Percentiles rank a stretch among this genome's conserved stretches.
Conservation (phyloP, 2,113 vertebrate genomes). For the Budorcas taxicolor region DNA sequence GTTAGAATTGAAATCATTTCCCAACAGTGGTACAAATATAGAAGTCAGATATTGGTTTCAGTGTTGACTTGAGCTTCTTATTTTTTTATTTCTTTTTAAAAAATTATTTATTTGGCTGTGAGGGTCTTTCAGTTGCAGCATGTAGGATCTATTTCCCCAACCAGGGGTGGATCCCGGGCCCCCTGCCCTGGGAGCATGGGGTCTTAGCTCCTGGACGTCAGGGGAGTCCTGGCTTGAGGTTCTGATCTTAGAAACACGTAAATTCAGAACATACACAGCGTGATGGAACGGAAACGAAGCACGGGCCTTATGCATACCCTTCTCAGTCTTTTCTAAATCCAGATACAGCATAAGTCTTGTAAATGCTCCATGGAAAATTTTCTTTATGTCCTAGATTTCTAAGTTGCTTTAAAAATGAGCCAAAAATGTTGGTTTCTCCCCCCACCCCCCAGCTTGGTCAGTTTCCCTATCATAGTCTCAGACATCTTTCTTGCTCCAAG, state of each 20-base stretch:
- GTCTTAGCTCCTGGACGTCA: neutral
- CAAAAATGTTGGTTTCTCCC: neutral
- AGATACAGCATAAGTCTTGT: neutral
- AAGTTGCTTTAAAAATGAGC: neutral
- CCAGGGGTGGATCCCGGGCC: neutral
- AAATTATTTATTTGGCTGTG: neutral
- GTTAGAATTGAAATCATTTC: neutral
- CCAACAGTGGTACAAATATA: neutral
- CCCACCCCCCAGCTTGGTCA: neutral
- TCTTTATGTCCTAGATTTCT: neutral
- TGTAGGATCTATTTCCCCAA: neutral
- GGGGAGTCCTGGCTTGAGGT: neutral
- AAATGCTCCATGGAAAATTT: neutral
- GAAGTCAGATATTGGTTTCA: neutral
- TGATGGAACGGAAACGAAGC: neutral
- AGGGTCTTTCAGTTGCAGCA: neutral
- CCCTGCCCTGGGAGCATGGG: neutral
- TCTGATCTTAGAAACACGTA: slow-evolving; percentile 23
- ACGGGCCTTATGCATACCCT: neutral
- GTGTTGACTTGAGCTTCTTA: neutral
- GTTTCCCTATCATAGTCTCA: neutral
- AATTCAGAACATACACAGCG: neutral
- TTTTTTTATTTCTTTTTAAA: neutral
- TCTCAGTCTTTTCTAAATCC: neutral
- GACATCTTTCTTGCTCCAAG: neutral